A percentile compares a stretch with the other conserved stretches of the same genome.
Conservation (phyloP, 1,140 invertebrate species). For the Panulirus ornatus region DNA sequence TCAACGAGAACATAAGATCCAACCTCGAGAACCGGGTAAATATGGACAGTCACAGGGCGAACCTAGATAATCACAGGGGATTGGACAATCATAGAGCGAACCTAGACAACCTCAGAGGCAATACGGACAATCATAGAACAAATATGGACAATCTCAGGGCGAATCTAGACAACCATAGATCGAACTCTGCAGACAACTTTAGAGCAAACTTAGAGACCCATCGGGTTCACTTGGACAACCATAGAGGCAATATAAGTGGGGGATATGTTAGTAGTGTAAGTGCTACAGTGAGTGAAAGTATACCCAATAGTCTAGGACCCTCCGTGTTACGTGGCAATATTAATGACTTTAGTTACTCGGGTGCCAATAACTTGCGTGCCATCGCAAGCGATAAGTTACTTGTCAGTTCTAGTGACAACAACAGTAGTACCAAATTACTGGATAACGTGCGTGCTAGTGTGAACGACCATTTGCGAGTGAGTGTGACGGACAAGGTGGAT, state of each 20-base stretch:
- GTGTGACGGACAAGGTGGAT: slow-evolving; percentile 35
- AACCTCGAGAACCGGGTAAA: slow-evolving; percentile 43
- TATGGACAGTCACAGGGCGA: slow-evolving; percentile 20
- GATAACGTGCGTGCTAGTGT: slow-evolving; percentile 50
- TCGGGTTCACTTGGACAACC: slow-evolving; percentile 77
- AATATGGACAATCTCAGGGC: slow-evolving; percentile 51
- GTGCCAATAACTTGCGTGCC: slow-evolving; percentile 55
- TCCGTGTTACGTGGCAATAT: slow-evolving; percentile 27
- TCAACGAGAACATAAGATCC: slow-evolving; percentile 61
- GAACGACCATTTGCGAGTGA: slow-evolving; percentile 61
- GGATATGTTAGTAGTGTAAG: slow-evolving; percentile 36
- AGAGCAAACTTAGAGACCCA: slow-evolving; percentile 76
- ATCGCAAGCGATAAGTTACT: slow-evolving; percentile 57
- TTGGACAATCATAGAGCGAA: slow-evolving; percentile 46
- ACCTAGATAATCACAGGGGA: slow-evolving; percentile 34
- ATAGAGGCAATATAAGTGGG: slow-evolving; percentile 56
- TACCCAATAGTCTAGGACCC: background rate
- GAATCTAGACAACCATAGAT: slow-evolving; percentile 53
- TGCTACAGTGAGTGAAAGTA: slow-evolving; percentile 15
- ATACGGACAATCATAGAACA: slow-evolving; percentile 59
- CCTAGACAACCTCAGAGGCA: slow-evolving; percentile 64
- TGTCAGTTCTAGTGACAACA: slow-evolving; percentile 58
- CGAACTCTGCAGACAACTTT: slow-evolving; percentile 32
- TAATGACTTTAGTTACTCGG: slow-evolving; percentile 34
- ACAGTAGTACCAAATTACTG: slow-evolving; percentile 37